A percentile compares a stretch with the other conserved stretches of the same genome.
phyloP scores from a whole-genome alignment of 2,113 vertebrate species.

The Prochilodus magdalenae region DNA sequence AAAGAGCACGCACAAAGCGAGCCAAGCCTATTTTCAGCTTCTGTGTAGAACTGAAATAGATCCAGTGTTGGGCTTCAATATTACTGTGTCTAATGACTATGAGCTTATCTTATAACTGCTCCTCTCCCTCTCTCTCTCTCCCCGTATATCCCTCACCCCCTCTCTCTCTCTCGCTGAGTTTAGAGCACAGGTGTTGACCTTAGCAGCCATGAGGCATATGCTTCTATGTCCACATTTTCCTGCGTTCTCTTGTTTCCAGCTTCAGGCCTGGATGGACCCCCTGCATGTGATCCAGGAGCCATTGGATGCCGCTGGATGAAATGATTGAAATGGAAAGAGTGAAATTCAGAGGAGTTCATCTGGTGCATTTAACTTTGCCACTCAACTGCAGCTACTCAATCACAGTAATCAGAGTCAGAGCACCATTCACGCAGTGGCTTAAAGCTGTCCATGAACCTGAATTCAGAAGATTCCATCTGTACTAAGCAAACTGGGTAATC shows the following conservation, averaged over 20 bases:
- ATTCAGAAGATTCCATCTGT: not conserved
- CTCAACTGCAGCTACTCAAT: not conserved
- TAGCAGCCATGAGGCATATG: slow-evolving; percentile 23
- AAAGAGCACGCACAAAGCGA: slow-evolving; percentile 13
- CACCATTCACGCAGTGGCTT: not conserved
- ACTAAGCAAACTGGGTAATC: no score
- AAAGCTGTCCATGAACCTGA: not conserved
- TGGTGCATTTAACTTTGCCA: not conserved
- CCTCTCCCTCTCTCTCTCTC: not conserved
- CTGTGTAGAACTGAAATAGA: slow-evolving; percentile 51
- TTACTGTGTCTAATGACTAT: slow-evolving; percentile 34
- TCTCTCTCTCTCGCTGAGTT: slow-evolving; percentile 47
- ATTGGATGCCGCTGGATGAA: slow-evolving; percentile 23
- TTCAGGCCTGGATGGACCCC: slow-evolving; percentile 6
- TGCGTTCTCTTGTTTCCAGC: slow-evolving; percentile 40
- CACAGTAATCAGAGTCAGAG: not conserved
- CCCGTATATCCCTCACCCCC: not conserved
- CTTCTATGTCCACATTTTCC: slow-evolving; percentile 47
- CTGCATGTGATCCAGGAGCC: slow-evolving; percentile 15
- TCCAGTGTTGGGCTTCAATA: slow-evolving; percentile 40
- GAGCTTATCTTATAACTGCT: slow-evolving; percentile 13
- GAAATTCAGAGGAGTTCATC: slow-evolving; percentile 35
- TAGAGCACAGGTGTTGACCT: slow-evolving; percentile 66
- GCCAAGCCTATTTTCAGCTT: slow-evolving; percentile 43
- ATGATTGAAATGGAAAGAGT: slow-evolving; percentile 36